Percentiles rank a stretch among this genome's conserved stretches.
Conservation (phyloP, 2,113 vertebrate species). For the Python bivittatus region DNA sequence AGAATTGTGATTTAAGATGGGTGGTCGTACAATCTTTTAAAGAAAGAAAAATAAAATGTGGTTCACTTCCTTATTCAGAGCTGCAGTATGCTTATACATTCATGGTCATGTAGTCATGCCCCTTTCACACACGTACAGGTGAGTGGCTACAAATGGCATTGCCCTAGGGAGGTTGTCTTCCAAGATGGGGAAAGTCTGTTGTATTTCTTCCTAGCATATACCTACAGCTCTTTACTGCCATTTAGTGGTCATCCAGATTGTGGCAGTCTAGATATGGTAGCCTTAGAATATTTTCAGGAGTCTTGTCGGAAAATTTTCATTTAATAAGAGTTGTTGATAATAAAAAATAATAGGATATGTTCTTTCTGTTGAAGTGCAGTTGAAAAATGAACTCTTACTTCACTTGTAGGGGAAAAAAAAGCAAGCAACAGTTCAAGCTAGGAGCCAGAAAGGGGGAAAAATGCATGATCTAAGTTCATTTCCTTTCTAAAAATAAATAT, state of each 20-base stretch:
- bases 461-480: not conserved
- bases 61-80: not conserved
- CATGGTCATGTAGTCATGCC: not conserved
- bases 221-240: not conserved
- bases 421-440: not conserved
- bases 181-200: not conserved
- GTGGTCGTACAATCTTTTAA: not conserved
- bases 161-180: not conserved
- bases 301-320: not conserved
- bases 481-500: not conserved
- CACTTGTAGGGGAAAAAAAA: not conserved
- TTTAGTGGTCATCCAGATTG: not conserved
- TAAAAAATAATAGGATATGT: constrained; percentile 19
- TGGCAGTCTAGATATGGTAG: not conserved
- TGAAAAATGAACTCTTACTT: constrained; percentile 23
- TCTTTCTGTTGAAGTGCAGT: not conserved
- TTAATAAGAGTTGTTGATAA: constrained; percentile 14
- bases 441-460: not conserved
- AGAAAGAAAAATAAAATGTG: not conserved
- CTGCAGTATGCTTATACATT: not conserved
- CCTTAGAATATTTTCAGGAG: not conserved
- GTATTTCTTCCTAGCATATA: not conserved
- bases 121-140: not conserved
- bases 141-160: not conserved
- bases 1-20: not conserved